These are phyloP conservation scores for Wiebesia pumilae DNA, from an alignment of 1,140 invertebrate genomes.

Conservation along the genomic window DNA sequence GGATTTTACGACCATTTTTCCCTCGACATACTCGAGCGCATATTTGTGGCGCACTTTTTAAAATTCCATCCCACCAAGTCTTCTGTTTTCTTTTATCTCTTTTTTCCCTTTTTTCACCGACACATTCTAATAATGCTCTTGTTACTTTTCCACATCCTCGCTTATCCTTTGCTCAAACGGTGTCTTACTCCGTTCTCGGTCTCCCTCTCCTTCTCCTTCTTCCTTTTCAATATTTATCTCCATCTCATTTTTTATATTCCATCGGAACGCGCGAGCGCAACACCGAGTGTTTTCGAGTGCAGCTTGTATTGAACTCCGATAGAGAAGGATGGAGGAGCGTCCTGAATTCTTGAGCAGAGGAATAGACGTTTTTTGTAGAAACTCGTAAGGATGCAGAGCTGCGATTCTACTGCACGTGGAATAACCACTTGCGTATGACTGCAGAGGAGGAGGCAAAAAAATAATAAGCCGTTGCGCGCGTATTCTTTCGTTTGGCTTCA, in stretches of 20 bases:
- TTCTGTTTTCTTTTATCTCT: background rate
- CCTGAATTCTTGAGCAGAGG: slow-evolving; percentile 20
- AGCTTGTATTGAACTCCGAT: slow-evolving; percentile 20
- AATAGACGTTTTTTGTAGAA: background rate
- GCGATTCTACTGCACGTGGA: slow-evolving; percentile 3
- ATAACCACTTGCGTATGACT: background rate
- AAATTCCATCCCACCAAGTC: background rate
- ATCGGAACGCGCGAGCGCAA: background rate
- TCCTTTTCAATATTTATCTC: slow-evolving; percentile 21
- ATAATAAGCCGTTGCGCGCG: background rate
- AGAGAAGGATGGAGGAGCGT: background rate
- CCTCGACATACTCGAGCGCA: background rate
- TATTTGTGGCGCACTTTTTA: background rate
- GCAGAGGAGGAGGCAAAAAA: background rate
- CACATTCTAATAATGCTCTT: background rate
- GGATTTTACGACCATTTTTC: slow-evolving; percentile 16
- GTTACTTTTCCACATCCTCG: background rate
- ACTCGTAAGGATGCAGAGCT: slow-evolving; percentile 10
- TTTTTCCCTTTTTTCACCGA: background rate
- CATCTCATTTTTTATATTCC: slow-evolving; percentile 17
- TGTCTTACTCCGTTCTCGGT: slow-evolving; percentile 9
- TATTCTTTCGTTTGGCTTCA: background rate
- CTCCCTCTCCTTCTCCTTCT: background rate
- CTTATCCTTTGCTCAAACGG: background rate
- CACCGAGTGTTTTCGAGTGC: background rate